These are phyloP conservation scores for Buphagus erythrorhynchus DNA, from an alignment of 2,797 vertebrate species.

Conservation along the genomic window DNA sequence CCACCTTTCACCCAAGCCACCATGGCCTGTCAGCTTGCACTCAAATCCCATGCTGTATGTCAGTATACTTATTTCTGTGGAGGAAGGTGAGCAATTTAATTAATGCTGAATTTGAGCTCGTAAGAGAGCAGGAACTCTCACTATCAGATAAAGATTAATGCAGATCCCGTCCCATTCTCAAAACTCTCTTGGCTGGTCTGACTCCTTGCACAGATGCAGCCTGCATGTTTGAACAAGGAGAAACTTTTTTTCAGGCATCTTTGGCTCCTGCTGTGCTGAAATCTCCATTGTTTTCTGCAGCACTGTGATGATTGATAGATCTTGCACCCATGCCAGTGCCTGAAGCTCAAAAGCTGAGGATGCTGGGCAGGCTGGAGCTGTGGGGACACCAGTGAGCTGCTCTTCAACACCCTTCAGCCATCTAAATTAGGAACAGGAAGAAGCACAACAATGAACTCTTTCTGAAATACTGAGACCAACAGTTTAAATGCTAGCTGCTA, in stretches of 20 bases:
- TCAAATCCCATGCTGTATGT: neutral
- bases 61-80: neutral
- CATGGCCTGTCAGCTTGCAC: neutral
- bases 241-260: neutral
- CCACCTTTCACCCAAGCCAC: neutral
- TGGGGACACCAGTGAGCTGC: neutral
- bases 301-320: neutral
- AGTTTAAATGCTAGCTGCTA: neutral
- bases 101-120: neutral
- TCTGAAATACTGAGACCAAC: neutral
- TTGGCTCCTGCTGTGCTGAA: neutral
- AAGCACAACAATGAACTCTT: neutral
- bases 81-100: neutral
- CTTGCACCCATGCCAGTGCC: neutral
- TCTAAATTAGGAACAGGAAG: neutral
- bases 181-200: neutral
- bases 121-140: neutral
- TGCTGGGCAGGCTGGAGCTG: neutral
- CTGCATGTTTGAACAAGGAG: constrained; percentile 16
- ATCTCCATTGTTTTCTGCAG: constrained; percentile 21
- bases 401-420: neutral
- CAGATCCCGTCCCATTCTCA: neutral
- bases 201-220: neutral
- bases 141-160: neutral
- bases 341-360: neutral